Evolutionary conservation across 1,140 invertebrate genomes (phyloP).

Genomic region (Formica selysi): DNA sequence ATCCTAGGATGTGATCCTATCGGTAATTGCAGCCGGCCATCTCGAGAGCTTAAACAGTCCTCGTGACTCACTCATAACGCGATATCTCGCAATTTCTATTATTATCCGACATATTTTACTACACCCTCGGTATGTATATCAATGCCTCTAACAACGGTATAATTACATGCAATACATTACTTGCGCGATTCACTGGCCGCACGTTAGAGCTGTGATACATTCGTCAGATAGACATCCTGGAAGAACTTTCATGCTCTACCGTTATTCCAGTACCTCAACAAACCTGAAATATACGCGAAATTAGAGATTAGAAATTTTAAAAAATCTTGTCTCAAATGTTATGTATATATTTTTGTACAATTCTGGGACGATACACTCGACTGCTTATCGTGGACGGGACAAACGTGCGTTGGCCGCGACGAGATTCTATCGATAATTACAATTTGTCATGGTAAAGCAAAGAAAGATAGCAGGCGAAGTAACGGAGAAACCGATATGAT

Average conservation of each 20-base stretch:
- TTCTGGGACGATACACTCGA: slow-evolving; percentile 75
- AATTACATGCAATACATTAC: slow-evolving; percentile 40
- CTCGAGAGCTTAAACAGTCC: slow-evolving; percentile 63
- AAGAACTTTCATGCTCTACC: slow-evolving; percentile 18
- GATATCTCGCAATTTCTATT: slow-evolving; percentile 64
- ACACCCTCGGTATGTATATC: slow-evolving; percentile 22
- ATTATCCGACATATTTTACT: slow-evolving; percentile 37
- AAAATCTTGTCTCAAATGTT: not conserved
- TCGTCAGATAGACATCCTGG: slow-evolving; percentile 13
- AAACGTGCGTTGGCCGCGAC: slow-evolving; percentile 72
- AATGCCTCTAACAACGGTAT: not conserved
- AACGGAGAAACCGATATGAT: not conserved
- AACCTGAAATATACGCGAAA: slow-evolving; percentile 8
- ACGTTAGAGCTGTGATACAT: slow-evolving; percentile 22
- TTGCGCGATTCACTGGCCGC: not conserved
- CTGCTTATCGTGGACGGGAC: slow-evolving; percentile 70
- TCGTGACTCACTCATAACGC: slow-evolving; percentile 68
- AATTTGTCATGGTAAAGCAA: slow-evolving; percentile 55
- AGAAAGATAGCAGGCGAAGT: not conserved
- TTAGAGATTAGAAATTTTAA: too few species aligned
- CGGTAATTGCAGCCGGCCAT: slow-evolving; percentile 65
- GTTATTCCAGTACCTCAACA: not conserved
- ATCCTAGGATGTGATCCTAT: slow-evolving; percentile 66
- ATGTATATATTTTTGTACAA: not conserved
- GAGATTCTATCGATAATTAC: slow-evolving; percentile 81